Conservation (phyloP, 2,797 vertebrate species). For the Ciconia nigra region DNA sequence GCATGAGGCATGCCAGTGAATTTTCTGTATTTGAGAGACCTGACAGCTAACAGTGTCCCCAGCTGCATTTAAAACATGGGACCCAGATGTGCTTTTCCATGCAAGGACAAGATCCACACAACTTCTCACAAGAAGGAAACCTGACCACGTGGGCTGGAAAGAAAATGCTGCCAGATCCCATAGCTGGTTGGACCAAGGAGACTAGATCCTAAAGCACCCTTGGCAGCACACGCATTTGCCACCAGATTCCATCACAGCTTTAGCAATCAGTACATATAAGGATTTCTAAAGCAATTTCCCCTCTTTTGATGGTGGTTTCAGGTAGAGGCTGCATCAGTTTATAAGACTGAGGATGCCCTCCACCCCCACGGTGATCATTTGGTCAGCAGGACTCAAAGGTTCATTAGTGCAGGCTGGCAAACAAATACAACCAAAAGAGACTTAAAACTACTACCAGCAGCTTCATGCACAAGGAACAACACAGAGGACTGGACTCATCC, state of each 20-base stretch:
- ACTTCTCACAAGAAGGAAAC: not conserved
- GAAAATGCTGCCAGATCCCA: not conserved
- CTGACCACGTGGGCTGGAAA: not conserved
- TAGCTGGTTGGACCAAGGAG: not conserved
- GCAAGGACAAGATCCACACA: not conserved
- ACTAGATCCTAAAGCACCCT: not conserved
- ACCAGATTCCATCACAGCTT: not conserved
- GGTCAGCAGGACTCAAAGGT: not conserved
- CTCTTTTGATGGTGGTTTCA: not conserved
- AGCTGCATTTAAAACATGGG: not conserved
- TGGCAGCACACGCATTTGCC: not conserved
- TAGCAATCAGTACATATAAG: not conserved
- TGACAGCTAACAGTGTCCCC: not conserved
- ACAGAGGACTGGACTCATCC: not conserved
- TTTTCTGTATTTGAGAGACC: not conserved
- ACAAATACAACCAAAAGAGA: not conserved
- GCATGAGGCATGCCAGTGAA: not conserved
- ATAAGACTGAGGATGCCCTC: not conserved
- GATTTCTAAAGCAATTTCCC: not conserved
- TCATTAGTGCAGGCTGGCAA: not conserved
- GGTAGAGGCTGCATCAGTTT: not conserved
- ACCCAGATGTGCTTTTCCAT: not conserved
- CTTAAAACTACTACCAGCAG: not conserved
- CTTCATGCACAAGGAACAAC: not conserved
- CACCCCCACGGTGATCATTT: not conserved